A percentile compares a stretch with the other conserved stretches of the same genome.
phyloP scores from a whole-genome alignment of 2,888 invertebrate species.

The Aleiodes alternator region DNA sequence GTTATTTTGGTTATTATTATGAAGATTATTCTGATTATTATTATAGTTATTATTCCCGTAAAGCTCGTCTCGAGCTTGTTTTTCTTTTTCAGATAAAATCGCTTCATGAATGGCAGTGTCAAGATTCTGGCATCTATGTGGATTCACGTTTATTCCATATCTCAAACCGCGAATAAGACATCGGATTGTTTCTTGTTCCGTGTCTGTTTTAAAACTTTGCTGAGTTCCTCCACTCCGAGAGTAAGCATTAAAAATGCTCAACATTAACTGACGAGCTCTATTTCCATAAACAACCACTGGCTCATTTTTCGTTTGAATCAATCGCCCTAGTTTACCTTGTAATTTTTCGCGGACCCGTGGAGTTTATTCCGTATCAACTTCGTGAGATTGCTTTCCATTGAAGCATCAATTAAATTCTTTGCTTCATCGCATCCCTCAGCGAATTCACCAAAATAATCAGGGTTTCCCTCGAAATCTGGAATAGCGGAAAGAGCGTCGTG shows the following conservation, averaged over 20 bases:
- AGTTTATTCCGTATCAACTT: slow-evolving; percentile 12
- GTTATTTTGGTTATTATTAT: too few species aligned
- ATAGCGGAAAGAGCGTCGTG: slow-evolving; percentile 12
- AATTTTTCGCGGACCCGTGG: not conserved
- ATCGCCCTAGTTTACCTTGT: slow-evolving; percentile 15
- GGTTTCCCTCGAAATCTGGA: slow-evolving; percentile 12
- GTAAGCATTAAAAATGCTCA: not conserved
- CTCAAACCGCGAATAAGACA: not conserved
- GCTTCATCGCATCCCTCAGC: slow-evolving; percentile 23
- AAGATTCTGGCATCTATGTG: not conserved
- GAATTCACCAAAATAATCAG: not conserved
- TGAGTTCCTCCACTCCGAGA: not conserved
- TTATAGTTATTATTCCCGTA: not conserved
- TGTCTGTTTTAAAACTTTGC: not conserved
- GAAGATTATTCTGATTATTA: too few species aligned
- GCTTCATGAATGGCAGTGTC: not conserved
- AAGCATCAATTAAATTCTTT: not conserved
- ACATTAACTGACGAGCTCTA: slow-evolving; percentile 6
- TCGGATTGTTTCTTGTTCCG: not conserved
- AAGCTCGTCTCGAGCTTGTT: not conserved
- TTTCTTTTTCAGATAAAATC: not conserved
- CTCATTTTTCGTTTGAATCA: slow-evolving; percentile 14
- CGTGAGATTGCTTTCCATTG: not conserved
- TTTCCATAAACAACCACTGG: slow-evolving; percentile 3
- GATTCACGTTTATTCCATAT: not conserved